Conservation (phyloP, 2,888 invertebrate genomes). For the Latrodectus hesperus region DNA sequence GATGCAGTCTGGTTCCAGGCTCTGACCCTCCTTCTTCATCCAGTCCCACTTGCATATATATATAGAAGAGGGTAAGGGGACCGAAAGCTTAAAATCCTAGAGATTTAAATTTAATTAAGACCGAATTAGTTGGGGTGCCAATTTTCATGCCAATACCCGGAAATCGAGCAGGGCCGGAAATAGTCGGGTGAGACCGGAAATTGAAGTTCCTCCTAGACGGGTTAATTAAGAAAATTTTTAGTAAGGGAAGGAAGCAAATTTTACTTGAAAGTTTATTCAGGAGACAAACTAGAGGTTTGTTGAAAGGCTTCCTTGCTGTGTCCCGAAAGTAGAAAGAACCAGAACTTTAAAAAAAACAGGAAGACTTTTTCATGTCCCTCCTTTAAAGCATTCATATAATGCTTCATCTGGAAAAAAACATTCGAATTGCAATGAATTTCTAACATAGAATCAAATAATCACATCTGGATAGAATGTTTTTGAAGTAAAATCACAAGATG, state of each 20-base stretch:
- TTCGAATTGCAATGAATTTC: no score
- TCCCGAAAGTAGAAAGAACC: no score
- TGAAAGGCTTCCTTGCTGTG: no score
- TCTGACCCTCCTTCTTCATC: background rate
- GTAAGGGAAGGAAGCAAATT: slow-evolving; percentile 5
- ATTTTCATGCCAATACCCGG: slow-evolving; percentile 65
- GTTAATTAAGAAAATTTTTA: slow-evolving; percentile 64
- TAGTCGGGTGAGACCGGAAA: slow-evolving; percentile 51
- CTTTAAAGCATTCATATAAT: no score
- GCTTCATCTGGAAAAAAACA: no score
- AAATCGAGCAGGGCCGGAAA: slow-evolving; percentile 58
- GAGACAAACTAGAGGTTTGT: background rate
- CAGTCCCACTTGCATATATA: background rate
- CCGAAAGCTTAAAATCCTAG: slow-evolving; percentile 60
- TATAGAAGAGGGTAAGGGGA: background rate
- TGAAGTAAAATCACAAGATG: no score
- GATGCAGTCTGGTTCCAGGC: slow-evolving; percentile 21
- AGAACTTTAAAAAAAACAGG: no score
- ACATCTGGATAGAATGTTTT: no score
- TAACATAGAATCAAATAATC: no score
- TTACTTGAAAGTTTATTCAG: slow-evolving; percentile 7
- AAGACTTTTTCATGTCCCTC: no score
- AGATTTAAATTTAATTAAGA: slow-evolving; percentile 65
- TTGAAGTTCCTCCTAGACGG: slow-evolving; percentile 58
- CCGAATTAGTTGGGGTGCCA: slow-evolving; percentile 62